Percentiles rank a stretch among this genome's conserved stretches.
Evolutionary conservation across 1,140 invertebrate species (phyloP).

Genomic region (Eumeta japonica): DNA sequence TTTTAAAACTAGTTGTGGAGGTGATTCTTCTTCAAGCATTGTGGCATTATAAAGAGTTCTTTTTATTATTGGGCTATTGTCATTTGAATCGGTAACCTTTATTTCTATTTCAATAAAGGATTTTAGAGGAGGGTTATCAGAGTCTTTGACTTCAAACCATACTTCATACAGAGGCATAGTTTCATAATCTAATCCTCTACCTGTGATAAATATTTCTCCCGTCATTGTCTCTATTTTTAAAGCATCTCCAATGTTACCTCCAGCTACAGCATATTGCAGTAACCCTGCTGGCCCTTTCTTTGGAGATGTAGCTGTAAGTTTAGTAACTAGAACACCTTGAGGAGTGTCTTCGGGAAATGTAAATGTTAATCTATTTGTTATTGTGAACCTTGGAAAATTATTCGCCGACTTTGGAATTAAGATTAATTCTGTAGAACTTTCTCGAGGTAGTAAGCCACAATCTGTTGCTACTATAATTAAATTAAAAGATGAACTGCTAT

Average conservation of each 20-base stretch:
- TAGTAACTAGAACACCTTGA: slow-evolving; percentile 71
- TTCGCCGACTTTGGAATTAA: slow-evolving; percentile 70
- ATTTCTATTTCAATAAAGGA: slow-evolving; percentile 76
- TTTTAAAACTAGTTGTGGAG: slow-evolving; percentile 73
- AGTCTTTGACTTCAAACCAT: slow-evolving; percentile 89
- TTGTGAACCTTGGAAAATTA: slow-evolving; percentile 73
- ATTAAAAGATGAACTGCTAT: slow-evolving; percentile 62
- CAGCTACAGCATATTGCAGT: slow-evolving; percentile 81
- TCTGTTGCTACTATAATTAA: slow-evolving; percentile 74
- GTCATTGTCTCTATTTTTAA: slow-evolving; percentile 76
- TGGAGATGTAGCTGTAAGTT: slow-evolving; percentile 69
- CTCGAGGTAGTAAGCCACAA: slow-evolving; percentile 63
- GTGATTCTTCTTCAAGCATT: slow-evolving; percentile 82
- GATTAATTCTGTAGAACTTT: slow-evolving; percentile 67
- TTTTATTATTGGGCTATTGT: slow-evolving; percentile 84
- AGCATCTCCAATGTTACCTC: slow-evolving; percentile 85
- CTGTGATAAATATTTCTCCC: slow-evolving; percentile 76
- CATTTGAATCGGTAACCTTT: slow-evolving; percentile 88
- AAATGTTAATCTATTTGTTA: slow-evolving; percentile 69
- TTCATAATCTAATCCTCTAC: slow-evolving; percentile 85
- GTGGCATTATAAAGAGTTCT: slow-evolving; percentile 78
- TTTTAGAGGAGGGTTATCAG: slow-evolving; percentile 75
- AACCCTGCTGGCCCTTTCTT: slow-evolving; percentile 68
- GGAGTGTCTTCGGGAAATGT: slow-evolving; percentile 76
- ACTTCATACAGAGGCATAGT: slow-evolving; percentile 80